Base-by-base conservation (phyloP, 2,797 vertebrate species). In the Sebastes glaucus region DNA sequence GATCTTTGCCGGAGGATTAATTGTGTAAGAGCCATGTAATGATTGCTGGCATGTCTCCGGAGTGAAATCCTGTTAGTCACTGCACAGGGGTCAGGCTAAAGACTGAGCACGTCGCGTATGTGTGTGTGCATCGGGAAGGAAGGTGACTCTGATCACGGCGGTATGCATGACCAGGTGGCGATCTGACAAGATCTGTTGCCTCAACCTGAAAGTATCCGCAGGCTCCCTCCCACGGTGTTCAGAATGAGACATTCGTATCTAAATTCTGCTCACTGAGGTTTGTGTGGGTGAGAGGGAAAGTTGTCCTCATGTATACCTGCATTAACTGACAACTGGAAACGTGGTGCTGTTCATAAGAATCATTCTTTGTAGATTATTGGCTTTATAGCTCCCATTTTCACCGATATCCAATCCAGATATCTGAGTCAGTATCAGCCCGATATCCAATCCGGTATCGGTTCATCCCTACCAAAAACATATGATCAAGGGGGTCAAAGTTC, bases 21-120 rank as follows among this genome's bases (percentile, higher is more conserved):
- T 95, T 95, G 94, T 93, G 90, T 94, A 94, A 96, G 94, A 95
- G 91, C 88, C 93, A 90, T 92, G 93, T 94, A 94, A 95, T 95
- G 95, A 95, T 95, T 89, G 89, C 90, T 95, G 95, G 92, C 88
- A 84, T 83, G 88, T 91, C 89, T 91, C 87, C 30, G 83, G 81
- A 88, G 89, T 89, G 63, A 93, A 95, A 95, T 95, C 94, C 93
- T 92, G 93, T 96, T 95, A 94, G 90, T 93, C 82, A 62, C 89
- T 81, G 88, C 83, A 69, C 84, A 85, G 86, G 89, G 87, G 89
- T 87, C 76, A 89, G 89, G 74, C 72, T 84, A 67, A 52, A 89
- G 87, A 82, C 81, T 60, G 67, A 85, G 82, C 57, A 30, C 80
- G 71, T 55, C n/a, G 20, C 22, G 55, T 16, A 6, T 69, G 78